A percentile compares a stretch with the other conserved stretches of the same genome.
phyloP scores from a whole-genome alignment of 2,797 vertebrate genomes.

The Orientallactaga sibirica region DNA sequence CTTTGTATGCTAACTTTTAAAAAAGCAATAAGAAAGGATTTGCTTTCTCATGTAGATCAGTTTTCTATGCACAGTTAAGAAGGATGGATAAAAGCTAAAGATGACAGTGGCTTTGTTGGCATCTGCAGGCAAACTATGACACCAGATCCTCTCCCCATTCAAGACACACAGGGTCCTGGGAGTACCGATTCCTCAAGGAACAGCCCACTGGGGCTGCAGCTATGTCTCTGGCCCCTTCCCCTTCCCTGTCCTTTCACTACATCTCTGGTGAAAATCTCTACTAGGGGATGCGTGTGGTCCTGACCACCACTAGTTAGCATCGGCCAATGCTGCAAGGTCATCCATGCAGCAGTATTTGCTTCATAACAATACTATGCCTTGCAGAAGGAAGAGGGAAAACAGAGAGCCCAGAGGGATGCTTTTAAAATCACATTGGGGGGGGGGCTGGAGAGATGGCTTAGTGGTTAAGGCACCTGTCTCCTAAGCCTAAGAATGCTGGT shows the following conservation, averaged over 20 bases:
- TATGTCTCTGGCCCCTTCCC: not conserved
- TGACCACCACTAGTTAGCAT: not conserved
- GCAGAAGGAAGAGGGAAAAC: not conserved
- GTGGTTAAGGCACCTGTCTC: no score
- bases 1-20: not conserved
- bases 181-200: not conserved
- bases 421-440: slow-evolving; percentile 29
- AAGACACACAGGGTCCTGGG: not conserved
- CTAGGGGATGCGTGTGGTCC: not conserved
- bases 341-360: not conserved
- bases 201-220: not conserved
- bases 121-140: not conserved
- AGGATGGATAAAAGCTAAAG: slow-evolving; percentile 27
- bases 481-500: no score
- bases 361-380: not conserved
- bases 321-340: not conserved
- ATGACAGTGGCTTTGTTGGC: slow-evolving; percentile 7
- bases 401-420: not conserved
- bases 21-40: not conserved
- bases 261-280: not conserved
- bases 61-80: slow-evolving; percentile 64
- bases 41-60: slow-evolving; percentile 2
- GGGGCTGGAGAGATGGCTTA: no score
- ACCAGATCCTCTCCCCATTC: not conserved
- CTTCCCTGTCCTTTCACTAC: not conserved